Evolutionary conservation across 2,888 invertebrate species (phyloP).

Genomic region (Seira ritae): DNA sequence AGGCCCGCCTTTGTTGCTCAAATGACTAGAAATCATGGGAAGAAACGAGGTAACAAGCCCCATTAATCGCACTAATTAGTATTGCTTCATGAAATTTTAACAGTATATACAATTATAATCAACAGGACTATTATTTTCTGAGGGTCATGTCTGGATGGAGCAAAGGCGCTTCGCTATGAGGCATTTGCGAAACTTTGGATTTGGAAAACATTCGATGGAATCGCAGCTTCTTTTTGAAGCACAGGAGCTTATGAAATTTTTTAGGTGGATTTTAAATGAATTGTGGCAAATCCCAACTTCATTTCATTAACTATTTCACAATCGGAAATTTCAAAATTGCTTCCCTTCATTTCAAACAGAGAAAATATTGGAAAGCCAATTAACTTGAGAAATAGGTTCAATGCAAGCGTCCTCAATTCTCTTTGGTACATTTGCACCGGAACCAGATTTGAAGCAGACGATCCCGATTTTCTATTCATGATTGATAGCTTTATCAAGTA

Average conservation of each 20-base stretch:
- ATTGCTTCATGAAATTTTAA: background rate
- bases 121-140: slow-evolving; percentile 68
- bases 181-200: slow-evolving; percentile 68
- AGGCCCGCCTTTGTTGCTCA: slow-evolving; percentile 71
- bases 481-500: slow-evolving; percentile 71
- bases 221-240: slow-evolving; percentile 65
- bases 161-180: slow-evolving; percentile 69
- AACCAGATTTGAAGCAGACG: slow-evolving; percentile 69
- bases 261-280: slow-evolving; percentile 56
- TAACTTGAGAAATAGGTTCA: slow-evolving; percentile 67
- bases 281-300: background rate
- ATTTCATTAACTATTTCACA: background rate
- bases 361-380: slow-evolving; percentile 70
- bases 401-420: slow-evolving; percentile 72
- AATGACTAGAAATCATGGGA: slow-evolving; percentile 71
- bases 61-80: background rate
- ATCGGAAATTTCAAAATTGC: background rate
- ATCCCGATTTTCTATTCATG: slow-evolving; percentile 69
- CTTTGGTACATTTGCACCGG: slow-evolving; percentile 71
- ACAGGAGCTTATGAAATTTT: slow-evolving; percentile 68
- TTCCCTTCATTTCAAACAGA: no score
- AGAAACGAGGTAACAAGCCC: slow-evolving; percentile 62
- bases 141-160: slow-evolving; percentile 70
- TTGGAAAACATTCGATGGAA: slow-evolving; percentile 72
- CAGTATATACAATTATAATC: background rate